phyloP scores from a whole-genome alignment of 2,797 vertebrate genomes.

The Aotus griseimembra region DNA sequence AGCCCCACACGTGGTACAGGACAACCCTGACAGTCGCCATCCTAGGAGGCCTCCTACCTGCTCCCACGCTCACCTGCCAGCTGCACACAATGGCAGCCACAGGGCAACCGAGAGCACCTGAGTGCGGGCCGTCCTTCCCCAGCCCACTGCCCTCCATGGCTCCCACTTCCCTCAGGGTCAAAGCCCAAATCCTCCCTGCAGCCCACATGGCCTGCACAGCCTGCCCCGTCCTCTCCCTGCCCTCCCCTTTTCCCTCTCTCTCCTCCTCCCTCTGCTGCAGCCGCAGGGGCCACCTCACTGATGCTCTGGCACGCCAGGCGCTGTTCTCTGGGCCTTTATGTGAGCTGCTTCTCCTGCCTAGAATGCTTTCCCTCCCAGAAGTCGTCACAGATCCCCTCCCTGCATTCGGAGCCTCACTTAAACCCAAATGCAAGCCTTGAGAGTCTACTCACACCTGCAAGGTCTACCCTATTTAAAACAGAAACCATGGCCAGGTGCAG shows the following conservation, averaged over 20 bases:
- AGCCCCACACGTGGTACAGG: accelerated
- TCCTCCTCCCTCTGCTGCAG: neutral
- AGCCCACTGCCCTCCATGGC: neutral
- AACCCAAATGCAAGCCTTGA: accelerated
- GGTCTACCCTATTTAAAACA: too few species aligned
- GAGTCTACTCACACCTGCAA: neutral
- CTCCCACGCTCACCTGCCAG: neutral
- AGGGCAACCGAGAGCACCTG: accelerated
- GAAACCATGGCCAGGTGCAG: neutral
- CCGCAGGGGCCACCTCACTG: accelerated
- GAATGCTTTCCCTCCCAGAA: neutral
- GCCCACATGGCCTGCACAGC: accelerated
- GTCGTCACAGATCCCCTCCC: too few species aligned
- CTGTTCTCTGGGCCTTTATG: neutral
- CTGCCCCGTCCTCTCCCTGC: accelerated
- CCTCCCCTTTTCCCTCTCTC: neutral
- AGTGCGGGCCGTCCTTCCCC: neutral
- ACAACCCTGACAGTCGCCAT: accelerated
- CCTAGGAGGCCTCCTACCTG: neutral
- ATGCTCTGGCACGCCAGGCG: neutral
- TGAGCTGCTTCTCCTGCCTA: accelerated
- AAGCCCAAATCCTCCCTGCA: neutral
- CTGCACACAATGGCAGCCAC: too few species aligned
- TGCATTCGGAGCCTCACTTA: neutral
- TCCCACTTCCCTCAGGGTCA: neutral